These are phyloP conservation scores for Aselliscus stoliczkanus DNA, from an alignment of 2,797 vertebrate genomes.

Conservation along the genomic window DNA sequence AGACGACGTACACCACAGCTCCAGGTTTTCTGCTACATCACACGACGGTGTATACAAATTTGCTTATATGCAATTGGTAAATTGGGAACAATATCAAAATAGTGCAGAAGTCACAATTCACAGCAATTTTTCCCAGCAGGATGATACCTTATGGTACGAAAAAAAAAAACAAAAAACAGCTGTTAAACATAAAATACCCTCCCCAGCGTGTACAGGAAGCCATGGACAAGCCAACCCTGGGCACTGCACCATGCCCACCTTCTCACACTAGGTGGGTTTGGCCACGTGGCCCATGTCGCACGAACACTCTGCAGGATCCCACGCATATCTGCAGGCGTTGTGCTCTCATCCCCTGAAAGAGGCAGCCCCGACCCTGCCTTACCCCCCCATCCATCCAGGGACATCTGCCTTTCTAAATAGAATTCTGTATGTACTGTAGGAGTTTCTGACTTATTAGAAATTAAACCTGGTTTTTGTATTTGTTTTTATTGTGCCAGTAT, in stretches of 20 bases:
- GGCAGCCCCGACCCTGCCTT: rapidly evolving
- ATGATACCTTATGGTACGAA: neutral
- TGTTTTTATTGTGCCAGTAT: neutral
- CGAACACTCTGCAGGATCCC: rapidly evolving
- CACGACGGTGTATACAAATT: rapidly evolving
- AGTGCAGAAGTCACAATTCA: neutral
- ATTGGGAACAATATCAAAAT: neutral
- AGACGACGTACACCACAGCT: rapidly evolving
- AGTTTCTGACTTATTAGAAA: neutral
- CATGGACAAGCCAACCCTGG: rapidly evolving
- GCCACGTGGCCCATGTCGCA: rapidly evolving
- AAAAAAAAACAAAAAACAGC: neutral
- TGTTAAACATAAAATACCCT: neutral
- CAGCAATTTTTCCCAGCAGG: neutral
- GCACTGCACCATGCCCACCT: rapidly evolving
- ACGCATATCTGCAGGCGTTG: rapidly evolving
- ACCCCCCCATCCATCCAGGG: neutral
- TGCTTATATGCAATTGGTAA: neutral
- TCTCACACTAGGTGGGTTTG: rapidly evolving
- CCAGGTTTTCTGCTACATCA: rapidly evolving
- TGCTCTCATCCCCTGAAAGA: neutral
- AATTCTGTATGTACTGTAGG: neutral
- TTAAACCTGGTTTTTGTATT: neutral
- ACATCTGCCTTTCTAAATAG: neutral
- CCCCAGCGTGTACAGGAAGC: neutral